Evolutionary conservation across 37 sponge, comb jelly and placozoan genomes (phyloP).

Genomic region (Aphrocallistes beatrix): DNA sequence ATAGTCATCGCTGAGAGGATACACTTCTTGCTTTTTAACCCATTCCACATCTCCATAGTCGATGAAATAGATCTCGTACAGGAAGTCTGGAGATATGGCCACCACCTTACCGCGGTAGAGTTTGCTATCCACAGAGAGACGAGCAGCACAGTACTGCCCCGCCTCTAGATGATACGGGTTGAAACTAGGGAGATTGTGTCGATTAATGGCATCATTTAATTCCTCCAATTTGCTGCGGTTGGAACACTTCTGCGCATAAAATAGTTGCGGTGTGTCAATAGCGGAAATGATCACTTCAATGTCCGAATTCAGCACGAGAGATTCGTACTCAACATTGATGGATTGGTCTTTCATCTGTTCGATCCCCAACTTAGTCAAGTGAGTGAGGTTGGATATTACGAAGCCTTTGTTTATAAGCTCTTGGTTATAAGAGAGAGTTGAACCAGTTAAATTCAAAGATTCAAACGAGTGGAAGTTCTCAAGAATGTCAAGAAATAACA

Average conservation of each 20-base stretch:
- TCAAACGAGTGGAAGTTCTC: not conserved
- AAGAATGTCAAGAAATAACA: not conserved
- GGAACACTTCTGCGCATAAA: slow-evolving; percentile 35
- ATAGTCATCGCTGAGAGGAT: not conserved
- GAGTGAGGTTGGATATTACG: not conserved
- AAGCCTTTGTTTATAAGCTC: not conserved
- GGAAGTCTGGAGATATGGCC: not conserved
- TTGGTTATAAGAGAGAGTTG: not conserved
- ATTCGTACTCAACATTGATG: not conserved
- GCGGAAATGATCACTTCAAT: slow-evolving; percentile 24
- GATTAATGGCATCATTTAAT: slow-evolving; percentile 1
- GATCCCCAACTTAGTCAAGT: not conserved
- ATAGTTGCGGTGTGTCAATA: slow-evolving; percentile 27
- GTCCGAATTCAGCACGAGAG: not conserved
- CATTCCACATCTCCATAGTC: slow-evolving; percentile 62
- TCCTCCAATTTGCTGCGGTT: not conserved
- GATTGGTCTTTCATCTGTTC: not conserved
- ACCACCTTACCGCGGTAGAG: slow-evolving; percentile 54
- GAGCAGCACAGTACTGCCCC: not conserved
- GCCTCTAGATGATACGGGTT: not conserved
- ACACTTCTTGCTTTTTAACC: slow-evolving; percentile 20
- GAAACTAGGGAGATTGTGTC: not conserved
- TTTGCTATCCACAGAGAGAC: not conserved
- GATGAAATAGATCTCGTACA: slow-evolving; percentile 35
- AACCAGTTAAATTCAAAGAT: not conserved